A percentile compares a stretch with the other conserved stretches of the same genome.
Conservation (phyloP, 2,888 invertebrate species). For the Sclerodermus sp. region DNA sequence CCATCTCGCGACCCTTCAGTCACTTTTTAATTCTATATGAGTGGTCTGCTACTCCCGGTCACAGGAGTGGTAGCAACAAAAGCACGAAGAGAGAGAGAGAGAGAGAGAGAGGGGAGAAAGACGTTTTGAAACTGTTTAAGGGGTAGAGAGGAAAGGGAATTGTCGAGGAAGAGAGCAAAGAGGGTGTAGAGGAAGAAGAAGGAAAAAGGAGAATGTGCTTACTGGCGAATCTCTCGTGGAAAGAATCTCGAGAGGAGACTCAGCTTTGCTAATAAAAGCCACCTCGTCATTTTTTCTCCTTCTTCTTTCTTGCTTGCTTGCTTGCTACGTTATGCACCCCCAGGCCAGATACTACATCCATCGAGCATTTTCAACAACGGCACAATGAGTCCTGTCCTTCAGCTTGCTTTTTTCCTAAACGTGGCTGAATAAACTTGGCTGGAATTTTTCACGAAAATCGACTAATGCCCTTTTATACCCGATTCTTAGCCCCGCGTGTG, state of each 20-base stretch:
- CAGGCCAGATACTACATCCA: no score
- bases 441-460: no score
- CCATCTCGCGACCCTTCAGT: neutral
- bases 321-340: no score
- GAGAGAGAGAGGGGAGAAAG: neutral
- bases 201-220: conserved; percentile 14
- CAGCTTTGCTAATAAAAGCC: conserved; percentile 17
- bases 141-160: conserved; percentile 1
- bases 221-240: conserved; percentile 14
- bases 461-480: no score
- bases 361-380: no score
- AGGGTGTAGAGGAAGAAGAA: neutral
- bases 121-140: neutral
- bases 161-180: conserved; percentile 1
- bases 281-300: conserved; percentile 9
- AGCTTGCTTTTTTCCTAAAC: no score
- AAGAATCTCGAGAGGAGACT: conserved; percentile 12
- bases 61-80: neutral
- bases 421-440: no score
- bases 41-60: conserved; percentile 7
- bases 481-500: no score
- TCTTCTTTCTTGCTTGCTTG: neutral
- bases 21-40: conserved; percentile 15
- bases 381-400: no score
- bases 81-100: neutral